Conservation (phyloP, 2,888 invertebrate species). For the Apamea sordens region DNA sequence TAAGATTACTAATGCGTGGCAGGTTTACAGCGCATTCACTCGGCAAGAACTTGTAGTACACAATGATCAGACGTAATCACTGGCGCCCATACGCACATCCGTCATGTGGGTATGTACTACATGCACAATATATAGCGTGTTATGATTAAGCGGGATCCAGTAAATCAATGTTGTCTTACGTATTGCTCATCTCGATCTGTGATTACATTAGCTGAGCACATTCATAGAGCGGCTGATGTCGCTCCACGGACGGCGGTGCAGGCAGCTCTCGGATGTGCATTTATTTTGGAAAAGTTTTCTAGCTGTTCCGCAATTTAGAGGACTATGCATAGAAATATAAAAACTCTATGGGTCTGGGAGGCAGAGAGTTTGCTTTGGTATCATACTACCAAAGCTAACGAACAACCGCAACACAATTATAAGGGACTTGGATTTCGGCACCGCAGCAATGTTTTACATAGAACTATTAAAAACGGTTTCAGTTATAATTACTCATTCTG, state of each 20-base stretch:
- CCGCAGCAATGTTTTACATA: not conserved
- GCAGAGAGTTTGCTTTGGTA: too few species aligned
- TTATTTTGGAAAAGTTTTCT: not conserved
- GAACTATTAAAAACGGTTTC: not conserved
- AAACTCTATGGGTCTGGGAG: not conserved
- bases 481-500: not conserved
- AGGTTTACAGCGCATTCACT: conserved; percentile 17
- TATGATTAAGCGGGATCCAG: conserved; percentile 69
- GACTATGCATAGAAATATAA: not conserved
- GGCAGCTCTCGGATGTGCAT: not conserved
- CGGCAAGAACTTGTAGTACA: conserved; percentile 22
- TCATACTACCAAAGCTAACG: not conserved
- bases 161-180: conserved; percentile 76
- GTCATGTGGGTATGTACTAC: not conserved
- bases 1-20: not conserved
- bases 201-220: conserved; percentile 64
- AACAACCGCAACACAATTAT: not conserved
- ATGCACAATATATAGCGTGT: conserved; percentile 20
- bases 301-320: not conserved
- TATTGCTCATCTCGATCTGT: conserved; percentile 71
- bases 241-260: not conserved
- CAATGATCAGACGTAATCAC: conserved; percentile 14
- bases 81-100: not conserved
- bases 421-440: not conserved
- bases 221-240: conserved; percentile 35